A percentile compares a stretch with the other conserved stretches of the same genome.
Conservation (phyloP, 2,888 invertebrate genomes). For the Nezara viridula region DNA sequence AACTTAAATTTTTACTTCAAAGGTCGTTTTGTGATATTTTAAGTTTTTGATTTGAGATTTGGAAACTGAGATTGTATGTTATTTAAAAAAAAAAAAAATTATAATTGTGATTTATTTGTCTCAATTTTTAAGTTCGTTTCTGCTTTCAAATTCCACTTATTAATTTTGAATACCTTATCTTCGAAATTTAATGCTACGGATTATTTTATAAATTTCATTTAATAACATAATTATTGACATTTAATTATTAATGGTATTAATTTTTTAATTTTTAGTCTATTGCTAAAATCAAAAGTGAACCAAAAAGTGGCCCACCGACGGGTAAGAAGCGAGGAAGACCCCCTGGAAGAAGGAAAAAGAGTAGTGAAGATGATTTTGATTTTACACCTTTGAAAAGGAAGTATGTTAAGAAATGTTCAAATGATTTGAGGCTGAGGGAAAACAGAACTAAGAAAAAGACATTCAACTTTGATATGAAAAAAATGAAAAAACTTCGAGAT, state of each 20-base stretch:
- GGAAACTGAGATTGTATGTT: too few relatives aligned
- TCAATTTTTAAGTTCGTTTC: too few relatives aligned
- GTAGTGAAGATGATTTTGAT: constrained; percentile 42
- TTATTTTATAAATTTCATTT: not conserved
- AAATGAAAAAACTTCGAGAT: constrained; percentile 57
- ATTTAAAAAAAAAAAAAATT: too few relatives aligned
- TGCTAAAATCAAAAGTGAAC: not conserved
- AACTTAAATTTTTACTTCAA: too few relatives aligned
- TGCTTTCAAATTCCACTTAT: too few relatives aligned
- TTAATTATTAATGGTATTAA: not conserved
- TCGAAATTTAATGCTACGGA: not conserved
- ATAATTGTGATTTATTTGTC: too few relatives aligned
- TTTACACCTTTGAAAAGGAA: constrained; percentile 58
- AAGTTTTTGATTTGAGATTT: too few relatives aligned
- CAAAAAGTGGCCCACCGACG: not conserved
- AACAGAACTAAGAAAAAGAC: constrained; percentile 51
- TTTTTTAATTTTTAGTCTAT: not conserved
- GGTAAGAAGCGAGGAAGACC: constrained; percentile 58
- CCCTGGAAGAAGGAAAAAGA: constrained; percentile 46
- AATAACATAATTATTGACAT: too few relatives aligned
- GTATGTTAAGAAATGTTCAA: constrained; percentile 46
- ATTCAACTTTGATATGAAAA: constrained; percentile 46
- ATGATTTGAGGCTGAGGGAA: constrained; percentile 15
- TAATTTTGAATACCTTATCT: not conserved
- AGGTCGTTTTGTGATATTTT: too few relatives aligned